These are phyloP conservation scores for Erethizon dorsatum DNA, from an alignment of 2,797 vertebrate genomes.

Conservation along the genomic window DNA sequence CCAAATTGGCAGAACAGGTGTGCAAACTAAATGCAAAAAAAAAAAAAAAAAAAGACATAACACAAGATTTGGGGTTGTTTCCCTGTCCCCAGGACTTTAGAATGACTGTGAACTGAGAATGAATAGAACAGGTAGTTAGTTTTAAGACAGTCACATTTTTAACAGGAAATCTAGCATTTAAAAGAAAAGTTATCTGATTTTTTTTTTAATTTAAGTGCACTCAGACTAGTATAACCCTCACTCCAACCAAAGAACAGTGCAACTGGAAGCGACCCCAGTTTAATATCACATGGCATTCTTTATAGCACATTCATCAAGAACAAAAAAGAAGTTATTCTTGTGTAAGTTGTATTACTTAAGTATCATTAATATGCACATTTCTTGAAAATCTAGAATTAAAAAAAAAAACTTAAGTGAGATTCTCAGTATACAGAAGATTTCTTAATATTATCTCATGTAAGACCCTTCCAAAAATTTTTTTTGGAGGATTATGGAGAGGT, in stretches of 20 bases:
- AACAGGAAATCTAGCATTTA: not conserved
- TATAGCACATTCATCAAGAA: not conserved
- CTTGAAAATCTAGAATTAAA: conserved; percentile 16
- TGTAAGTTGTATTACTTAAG: not conserved
- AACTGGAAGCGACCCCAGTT: not conserved
- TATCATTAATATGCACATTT: not conserved
- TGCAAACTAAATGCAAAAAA: conserved; percentile 49
- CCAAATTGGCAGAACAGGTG: conserved; percentile 8
- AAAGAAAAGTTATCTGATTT: not conserved
- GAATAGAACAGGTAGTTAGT: not conserved
- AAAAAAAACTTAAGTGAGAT: not conserved
- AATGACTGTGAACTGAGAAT: not conserved
- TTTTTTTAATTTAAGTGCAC: not conserved
- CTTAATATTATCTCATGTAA: conserved; percentile 9
- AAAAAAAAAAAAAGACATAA: not conserved
- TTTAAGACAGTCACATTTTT: not conserved
- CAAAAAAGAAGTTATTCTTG: not conserved
- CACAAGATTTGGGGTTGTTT: not conserved
- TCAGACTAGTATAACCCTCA: not conserved
- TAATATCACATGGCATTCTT: not conserved
- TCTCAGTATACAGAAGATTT: not conserved
- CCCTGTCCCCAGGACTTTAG: not conserved
- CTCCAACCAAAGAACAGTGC: not conserved
- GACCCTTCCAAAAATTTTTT: too few species aligned
- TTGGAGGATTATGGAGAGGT: too few species aligned